These are phyloP conservation scores for Oncorhynchus keta DNA, from an alignment of 2,113 vertebrate species.

Conservation along the genomic window DNA sequence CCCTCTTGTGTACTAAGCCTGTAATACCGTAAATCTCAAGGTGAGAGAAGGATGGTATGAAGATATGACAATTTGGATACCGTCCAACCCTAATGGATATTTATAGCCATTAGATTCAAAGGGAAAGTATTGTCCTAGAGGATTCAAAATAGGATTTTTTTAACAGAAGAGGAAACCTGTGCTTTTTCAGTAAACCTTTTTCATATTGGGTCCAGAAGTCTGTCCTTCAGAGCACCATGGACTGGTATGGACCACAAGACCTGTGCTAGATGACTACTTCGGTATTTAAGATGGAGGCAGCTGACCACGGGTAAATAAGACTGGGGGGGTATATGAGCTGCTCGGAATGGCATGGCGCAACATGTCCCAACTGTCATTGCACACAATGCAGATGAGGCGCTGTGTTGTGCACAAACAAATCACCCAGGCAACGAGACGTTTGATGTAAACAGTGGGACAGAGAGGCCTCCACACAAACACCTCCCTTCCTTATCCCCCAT, in stretches of 20 bases:
- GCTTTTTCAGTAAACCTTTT: no score
- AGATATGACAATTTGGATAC: no score
- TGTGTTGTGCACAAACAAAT: conserved; percentile 49
- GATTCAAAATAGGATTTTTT: not conserved
- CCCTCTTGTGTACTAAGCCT: no score
- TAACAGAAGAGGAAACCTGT: not conserved
- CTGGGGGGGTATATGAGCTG: not conserved
- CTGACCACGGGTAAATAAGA: not conserved
- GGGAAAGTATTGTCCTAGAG: no score
- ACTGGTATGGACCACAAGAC: not conserved
- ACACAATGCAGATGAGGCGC: conserved; percentile 15
- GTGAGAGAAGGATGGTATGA: no score
- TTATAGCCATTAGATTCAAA: no score
- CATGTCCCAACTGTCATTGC: conserved; percentile 3
- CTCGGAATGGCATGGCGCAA: not conserved
- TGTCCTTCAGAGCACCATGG: no score
- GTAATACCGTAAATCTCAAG: no score
- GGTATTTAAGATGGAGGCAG: conserved; percentile 16
- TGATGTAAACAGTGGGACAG: conserved; percentile 45
- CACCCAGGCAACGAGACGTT: conserved; percentile 48
- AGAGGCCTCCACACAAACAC: conserved; percentile 41
- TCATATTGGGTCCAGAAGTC: no score
- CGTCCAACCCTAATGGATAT: no score
- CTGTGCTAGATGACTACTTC: not conserved
- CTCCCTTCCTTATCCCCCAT: conserved; percentile 18